These are phyloP conservation scores for Zygothrica quintamaculata DNA, from an alignment of 2,888 invertebrate genomes.

Conservation along the genomic window DNA sequence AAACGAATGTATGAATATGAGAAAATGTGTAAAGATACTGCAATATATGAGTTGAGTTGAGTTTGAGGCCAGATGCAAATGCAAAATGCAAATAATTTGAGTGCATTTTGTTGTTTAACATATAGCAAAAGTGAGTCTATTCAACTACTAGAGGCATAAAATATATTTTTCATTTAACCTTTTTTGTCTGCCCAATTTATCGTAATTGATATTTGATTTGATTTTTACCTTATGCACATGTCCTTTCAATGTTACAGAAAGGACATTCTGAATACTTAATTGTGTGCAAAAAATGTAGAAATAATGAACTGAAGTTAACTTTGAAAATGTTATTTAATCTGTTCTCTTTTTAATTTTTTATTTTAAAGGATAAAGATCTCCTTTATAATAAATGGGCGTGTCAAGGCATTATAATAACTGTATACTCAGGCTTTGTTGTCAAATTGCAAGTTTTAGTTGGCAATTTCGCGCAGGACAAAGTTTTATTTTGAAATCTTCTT, in stretches of 20 bases:
- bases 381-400: too few species aligned
- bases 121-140: slow-evolving; percentile 28
- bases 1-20: slow-evolving; percentile 43
- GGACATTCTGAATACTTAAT: too few species aligned
- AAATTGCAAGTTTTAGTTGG: slow-evolving; percentile 22
- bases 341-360: too few species aligned
- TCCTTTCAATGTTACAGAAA: too few species aligned
- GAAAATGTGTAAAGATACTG: not conserved
- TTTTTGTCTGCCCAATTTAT: slow-evolving; percentile 19
- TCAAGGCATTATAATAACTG: not conserved
- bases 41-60: not conserved
- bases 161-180: too few species aligned
- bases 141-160: not conserved
- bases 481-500: slow-evolving; percentile 26
- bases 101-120: slow-evolving; percentile 57
- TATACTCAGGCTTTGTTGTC: not conserved
- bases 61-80: not conserved
- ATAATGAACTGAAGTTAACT: too few species aligned
- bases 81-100: slow-evolving; percentile 58
- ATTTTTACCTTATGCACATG: too few species aligned
- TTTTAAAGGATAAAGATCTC: too few species aligned
- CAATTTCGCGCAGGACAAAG: slow-evolving; percentile 14
- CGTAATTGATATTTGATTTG: slow-evolving; percentile 31
- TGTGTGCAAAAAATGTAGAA: too few species aligned
- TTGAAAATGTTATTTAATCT: too few species aligned